Evolutionary conservation across 2,797 vertebrate genomes (phyloP), one percentile per base, ranked within the genome.

Genomic region (Diplodus sargus): DNA sequence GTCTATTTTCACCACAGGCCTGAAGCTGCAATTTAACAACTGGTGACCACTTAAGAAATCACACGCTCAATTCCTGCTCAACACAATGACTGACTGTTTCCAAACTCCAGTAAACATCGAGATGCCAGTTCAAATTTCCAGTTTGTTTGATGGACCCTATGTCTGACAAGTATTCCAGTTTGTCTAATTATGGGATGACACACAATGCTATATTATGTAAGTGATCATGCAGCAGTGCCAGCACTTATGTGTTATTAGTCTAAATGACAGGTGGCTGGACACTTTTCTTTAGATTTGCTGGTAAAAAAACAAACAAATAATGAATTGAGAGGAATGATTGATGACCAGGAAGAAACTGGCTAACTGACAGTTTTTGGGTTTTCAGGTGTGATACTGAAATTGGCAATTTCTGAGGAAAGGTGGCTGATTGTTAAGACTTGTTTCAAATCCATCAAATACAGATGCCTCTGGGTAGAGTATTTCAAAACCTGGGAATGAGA

Each of bases 1-100:
- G 77, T 85, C 87, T 93, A 88, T 91, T 93, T 86, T 82, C 73
- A 89, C 86, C 68, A 71, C 67, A 58, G 70, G 71, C 70, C 42
- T 79, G 30, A 82, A 70, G 70, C 34, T 61, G 45, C 78, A 67
- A 74, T 80, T 74, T 76, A 83, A 79, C 82, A 86, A 85, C 76
- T 76, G 58, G 28, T 63, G 78, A 81, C 73, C 59, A 53, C 85
- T 81, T 72, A 28, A 86, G 51, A 82, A 69, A 81, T 74, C 76
- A 73, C 80, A 81, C 43, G 18, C 75, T 82, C 63, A 43, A 30
- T 65, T 63, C 56, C 52, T n/a, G 17, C 60, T 48, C 20, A 56
- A 15, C 34, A 59, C 49, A 67, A 5, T 11, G 39, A 67, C 45
- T 69, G 17, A 16, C 52, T n/a, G 52, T 80, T 79, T 80, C 3